Evolutionary conservation across 1,140 invertebrate genomes (phyloP).

Genomic region (Euura lappo): DNA sequence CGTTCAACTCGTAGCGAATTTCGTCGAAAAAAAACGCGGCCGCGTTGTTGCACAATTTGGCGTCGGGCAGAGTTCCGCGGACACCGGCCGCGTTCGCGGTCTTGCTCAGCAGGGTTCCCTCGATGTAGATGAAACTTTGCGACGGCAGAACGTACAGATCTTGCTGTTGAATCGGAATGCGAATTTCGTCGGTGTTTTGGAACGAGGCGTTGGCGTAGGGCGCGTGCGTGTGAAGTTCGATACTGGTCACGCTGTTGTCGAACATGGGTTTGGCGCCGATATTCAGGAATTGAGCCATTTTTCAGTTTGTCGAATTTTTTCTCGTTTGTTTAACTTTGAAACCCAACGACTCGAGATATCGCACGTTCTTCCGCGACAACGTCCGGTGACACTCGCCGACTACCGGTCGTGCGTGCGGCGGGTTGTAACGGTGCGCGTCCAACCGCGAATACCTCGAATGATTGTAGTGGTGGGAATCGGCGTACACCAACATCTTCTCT

Average conservation of each 20-base stretch:
- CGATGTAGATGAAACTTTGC: slow-evolving; percentile 18
- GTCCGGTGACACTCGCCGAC: no score
- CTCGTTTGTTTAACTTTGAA: no score
- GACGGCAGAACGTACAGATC: slow-evolving; percentile 20
- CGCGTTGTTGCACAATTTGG: slow-evolving; percentile 43
- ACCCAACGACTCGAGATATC: no score
- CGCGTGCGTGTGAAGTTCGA: slow-evolving; percentile 34
- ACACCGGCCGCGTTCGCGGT: slow-evolving; percentile 1
- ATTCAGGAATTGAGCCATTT: slow-evolving; percentile 20
- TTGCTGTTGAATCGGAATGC: slow-evolving; percentile 24
- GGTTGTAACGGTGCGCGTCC: no score
- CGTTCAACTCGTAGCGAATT: slow-evolving; percentile 5
- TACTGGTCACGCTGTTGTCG: slow-evolving; percentile 31
- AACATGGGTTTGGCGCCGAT: slow-evolving; percentile 18
- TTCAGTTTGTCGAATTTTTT: no score
- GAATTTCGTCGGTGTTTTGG: slow-evolving; percentile 25
- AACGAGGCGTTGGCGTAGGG: slow-evolving; percentile 31
- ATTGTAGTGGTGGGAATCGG: no score
- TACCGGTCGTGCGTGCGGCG: no score
- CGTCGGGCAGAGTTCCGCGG: neutral
- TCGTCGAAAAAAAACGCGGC: slow-evolving; percentile 45
- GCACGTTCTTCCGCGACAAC: no score
- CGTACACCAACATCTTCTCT: no score
- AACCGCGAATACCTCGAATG: no score
- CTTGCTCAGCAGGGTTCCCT: slow-evolving; percentile 20